These are phyloP conservation scores for Tetrao urogallus DNA, from an alignment of 2,113 vertebrate species.

Conservation along the genomic window DNA sequence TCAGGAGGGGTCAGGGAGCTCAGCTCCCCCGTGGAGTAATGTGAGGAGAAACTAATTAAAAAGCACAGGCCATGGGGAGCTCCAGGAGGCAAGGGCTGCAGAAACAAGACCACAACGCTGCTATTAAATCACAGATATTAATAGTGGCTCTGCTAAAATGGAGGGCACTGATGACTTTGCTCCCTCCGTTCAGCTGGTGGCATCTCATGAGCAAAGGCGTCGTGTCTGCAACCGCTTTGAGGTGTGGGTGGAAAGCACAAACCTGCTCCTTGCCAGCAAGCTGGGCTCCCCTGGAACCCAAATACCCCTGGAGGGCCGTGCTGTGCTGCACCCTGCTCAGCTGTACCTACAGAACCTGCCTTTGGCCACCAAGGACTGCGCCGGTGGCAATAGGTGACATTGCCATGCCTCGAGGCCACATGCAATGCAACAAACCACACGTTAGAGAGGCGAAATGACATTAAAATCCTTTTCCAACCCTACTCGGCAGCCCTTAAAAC, in stretches of 20 bases:
- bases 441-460: neutral
- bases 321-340: neutral
- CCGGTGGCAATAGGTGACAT: neutral
- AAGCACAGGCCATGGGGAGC: neutral
- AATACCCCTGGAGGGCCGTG: neutral
- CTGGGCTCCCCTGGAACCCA: neutral
- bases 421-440: neutral
- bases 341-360: neutral
- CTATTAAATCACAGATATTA: neutral
- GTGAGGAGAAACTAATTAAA: constrained; percentile 36
- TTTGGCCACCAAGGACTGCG: neutral
- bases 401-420: neutral
- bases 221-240: neutral
- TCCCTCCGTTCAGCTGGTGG: neutral
- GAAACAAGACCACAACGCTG: neutral
- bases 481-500: neutral
- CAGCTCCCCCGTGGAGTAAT: neutral
- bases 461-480: neutral
- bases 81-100: neutral
- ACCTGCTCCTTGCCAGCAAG: neutral
- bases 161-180: neutral
- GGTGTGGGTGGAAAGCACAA: neutral
- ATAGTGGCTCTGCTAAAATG: neutral
- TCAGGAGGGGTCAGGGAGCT: neutral
- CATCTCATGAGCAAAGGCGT: neutral